Percentiles rank a stretch among this genome's conserved stretches.
These are phyloP conservation scores for Phrynosoma platyrhinos DNA, from an alignment of 2,113 vertebrate genomes.

Conservation along the genomic window DNA sequence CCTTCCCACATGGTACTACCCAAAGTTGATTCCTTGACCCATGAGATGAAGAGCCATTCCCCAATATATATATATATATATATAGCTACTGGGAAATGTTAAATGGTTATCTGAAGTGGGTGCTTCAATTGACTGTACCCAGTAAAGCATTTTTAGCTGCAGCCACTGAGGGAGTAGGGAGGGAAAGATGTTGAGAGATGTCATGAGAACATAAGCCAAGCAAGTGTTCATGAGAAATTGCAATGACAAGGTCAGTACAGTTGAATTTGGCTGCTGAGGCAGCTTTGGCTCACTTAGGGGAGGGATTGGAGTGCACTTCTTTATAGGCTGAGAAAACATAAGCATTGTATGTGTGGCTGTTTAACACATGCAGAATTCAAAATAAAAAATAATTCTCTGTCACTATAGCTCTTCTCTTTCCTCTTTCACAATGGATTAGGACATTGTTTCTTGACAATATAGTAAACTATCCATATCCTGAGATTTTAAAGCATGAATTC, in stretches of 20 bases:
- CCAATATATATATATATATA: no score
- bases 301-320: constrained; percentile 5
- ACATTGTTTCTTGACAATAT: constrained; percentile 36
- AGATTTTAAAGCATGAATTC: constrained; percentile 20
- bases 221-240: not conserved
- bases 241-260: not conserved
- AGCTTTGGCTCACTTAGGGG: not conserved
- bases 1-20: not conserved
- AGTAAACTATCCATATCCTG: constrained; percentile 26
- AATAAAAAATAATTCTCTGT: constrained; percentile 1
- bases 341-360: constrained; percentile 25
- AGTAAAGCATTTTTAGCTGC: not conserved
- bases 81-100: no score
- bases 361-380: constrained; percentile 36
- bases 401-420: constrained; percentile 3
- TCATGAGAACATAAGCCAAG: not conserved
- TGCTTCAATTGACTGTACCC: not conserved
- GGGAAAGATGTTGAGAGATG: not conserved
- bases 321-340: constrained; percentile 8
- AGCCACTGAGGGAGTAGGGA: not conserved
- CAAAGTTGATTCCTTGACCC: not conserved
- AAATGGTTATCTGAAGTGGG: not conserved
- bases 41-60: no score
- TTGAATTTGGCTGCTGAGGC: not conserved
- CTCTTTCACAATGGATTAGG: constrained; percentile 42